Evolutionary conservation across 2,113 vertebrate genomes (phyloP), one percentile per base, ranked within the genome.

Genomic region (Amazona guildingii): DNA sequence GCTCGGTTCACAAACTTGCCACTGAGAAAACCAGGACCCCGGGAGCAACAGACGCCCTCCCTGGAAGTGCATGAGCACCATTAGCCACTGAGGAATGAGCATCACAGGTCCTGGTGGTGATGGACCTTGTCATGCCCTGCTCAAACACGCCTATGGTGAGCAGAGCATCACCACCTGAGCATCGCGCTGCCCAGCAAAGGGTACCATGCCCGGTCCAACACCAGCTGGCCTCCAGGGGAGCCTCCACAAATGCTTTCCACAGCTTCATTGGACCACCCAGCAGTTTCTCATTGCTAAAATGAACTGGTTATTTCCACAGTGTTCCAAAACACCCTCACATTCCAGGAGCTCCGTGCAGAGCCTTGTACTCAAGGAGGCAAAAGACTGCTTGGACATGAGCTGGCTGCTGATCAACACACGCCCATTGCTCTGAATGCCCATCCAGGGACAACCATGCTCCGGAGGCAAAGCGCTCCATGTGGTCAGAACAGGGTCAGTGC

Each of bases 71-170:
- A 1, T 2, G 27, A 5, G 55, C 62, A 46, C 24, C 7, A 2
- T 33, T 37, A 5, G 21, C 39, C 0, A 2, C 49, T 16, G 4
- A 13, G 35, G 11, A 63, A 57, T 4, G 5, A 43, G 4, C 37
- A 7, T 13, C 28, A 4, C 8, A 0, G 55, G 5, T 0, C 18
- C 51, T 25, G 16, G 5, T 12, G 25, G 18, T 2, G 33, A 5
- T 0, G 23, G 41, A 5, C 23, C 29, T n/a, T 28, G 3, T 18
- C 6, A 1, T 4, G 43, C 16, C 37, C n/a, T 10, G 9, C n/a
- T 7, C 69, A 2, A 59, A 24, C 33, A 59, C 21, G 8, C 23
- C 63, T 2, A 5, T 2, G 11, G 28, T 0, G 27, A 43, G n/a
- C 46, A 54, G 5, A 55, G 68, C 63, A 17, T 14, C 63, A 8